Evolutionary conservation across 2,797 vertebrate genomes (phyloP).

Genomic region (Nasua narica): DNA sequence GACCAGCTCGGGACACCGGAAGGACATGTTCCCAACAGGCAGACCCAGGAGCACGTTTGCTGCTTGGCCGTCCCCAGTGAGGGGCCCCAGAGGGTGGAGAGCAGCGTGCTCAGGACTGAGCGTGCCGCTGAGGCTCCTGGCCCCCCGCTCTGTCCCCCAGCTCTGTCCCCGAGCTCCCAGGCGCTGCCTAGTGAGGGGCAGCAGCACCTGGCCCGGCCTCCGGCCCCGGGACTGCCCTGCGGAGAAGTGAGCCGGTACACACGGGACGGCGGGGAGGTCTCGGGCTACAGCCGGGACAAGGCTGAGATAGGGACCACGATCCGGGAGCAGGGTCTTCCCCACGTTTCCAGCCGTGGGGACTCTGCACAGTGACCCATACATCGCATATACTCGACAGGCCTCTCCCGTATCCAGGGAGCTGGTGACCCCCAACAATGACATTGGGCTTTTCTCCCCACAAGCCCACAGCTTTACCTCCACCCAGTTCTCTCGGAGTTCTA

Average conservation of each 20-base stretch:
- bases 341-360: neutral
- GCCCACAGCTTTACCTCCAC: neutral
- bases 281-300: neutral
- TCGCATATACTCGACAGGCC: no score
- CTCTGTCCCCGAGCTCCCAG: neutral
- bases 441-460: fast-evolving
- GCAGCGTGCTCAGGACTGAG: neutral
- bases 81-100: neutral
- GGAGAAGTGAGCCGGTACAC: neutral
- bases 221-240: neutral
- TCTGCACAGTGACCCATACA: neutral
- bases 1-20: neutral
- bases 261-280: neutral
- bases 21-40: neutral
- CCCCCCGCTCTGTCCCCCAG: neutral
- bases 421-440: neutral
- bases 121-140: neutral
- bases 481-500: neutral
- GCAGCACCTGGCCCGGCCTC: neutral
- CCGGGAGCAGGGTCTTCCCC: neutral
- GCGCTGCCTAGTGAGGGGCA: neutral
- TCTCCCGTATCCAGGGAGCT: neutral
- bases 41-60: neutral
- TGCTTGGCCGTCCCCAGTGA: neutral
- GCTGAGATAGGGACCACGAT: fast-evolving